Percentiles rank a stretch among this genome's conserved stretches.
These are phyloP conservation scores for Pedicia rivosa DNA, from an alignment of 2,888 invertebrate genomes.

Conservation along the genomic window DNA sequence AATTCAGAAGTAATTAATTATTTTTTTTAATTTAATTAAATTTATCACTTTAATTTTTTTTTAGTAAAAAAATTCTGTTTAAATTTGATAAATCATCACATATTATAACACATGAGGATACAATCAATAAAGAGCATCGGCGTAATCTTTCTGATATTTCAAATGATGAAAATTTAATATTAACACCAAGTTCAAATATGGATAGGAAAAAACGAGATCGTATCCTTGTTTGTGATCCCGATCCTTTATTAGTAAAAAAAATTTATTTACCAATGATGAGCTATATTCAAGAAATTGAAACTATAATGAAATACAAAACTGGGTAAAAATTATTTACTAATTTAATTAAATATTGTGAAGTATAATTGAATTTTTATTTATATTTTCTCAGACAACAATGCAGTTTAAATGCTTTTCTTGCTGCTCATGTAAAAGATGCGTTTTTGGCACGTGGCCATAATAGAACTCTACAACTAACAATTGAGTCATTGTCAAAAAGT, in stretches of 20 bases:
- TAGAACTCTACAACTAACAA: conserved; percentile 30
- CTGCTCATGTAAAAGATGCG: conserved; percentile 72
- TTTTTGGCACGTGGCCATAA: conserved; percentile 66
- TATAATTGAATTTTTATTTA: conserved; percentile 5
- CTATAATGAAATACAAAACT: conserved; percentile 37
- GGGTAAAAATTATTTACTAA: conserved; percentile 35
- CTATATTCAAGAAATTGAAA: conserved; percentile 74
- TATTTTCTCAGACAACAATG: conserved; percentile 40
- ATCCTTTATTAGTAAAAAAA: conserved; percentile 56
- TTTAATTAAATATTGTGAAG: no score
- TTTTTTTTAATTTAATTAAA: not conserved
- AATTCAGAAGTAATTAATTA: conserved; percentile 21
- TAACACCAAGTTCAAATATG: not conserved
- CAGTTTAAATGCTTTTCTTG: conserved; percentile 67
- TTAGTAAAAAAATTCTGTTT: conserved; percentile 44
- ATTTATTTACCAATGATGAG: conserved; percentile 69
- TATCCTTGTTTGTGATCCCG: conserved; percentile 57
- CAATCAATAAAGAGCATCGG: conserved; percentile 22
- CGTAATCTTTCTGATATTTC: conserved; percentile 29
- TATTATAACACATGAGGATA: conserved; percentile 1
- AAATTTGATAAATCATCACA: conserved; percentile 48
- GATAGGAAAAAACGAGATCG: conserved; percentile 32
- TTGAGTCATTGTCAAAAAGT: conserved; percentile 56
- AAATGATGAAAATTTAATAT: conserved; percentile 22
- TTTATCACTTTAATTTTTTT: conserved; percentile 15